Conservation (phyloP, 2,113 vertebrate species). For the Drymodes brunneopygia region DNA sequence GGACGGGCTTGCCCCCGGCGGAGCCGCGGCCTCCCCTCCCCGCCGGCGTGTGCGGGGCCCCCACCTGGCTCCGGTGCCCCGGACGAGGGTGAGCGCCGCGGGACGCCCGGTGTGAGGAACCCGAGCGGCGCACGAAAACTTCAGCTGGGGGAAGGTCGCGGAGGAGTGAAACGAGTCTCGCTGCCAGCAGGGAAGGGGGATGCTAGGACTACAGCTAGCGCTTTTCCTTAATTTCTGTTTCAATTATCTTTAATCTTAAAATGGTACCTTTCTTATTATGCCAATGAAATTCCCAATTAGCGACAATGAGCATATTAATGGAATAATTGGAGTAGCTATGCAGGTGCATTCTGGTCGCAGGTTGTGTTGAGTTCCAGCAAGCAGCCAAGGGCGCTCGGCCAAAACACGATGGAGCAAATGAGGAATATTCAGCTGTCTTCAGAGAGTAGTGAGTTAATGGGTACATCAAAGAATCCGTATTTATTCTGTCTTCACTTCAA, state of each 20-base stretch:
- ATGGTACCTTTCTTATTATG: fast-evolving
- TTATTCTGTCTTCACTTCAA: background rate
- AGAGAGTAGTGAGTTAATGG: background rate
- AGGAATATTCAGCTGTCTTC: background rate
- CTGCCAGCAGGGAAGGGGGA: background rate
- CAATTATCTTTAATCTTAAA: background rate
- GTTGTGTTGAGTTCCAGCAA: background rate
- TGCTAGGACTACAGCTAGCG: background rate
- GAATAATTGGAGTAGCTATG: background rate
- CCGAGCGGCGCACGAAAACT: background rate
- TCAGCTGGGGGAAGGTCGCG: background rate
- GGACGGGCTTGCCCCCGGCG: background rate
- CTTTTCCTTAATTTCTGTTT: background rate
- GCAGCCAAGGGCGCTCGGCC: background rate
- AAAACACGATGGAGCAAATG: background rate
- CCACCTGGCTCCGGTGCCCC: fast-evolving
- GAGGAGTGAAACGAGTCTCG: background rate
- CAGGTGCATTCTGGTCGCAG: background rate
- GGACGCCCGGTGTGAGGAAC: background rate
- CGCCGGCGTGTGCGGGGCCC: too few species aligned
- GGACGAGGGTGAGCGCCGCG: background rate
- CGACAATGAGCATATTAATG: background rate
- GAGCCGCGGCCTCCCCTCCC: fast-evolving
- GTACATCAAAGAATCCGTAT: background rate
- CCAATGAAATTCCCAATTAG: background rate